Evolutionary conservation across 2,888 invertebrate genomes (phyloP).

Genomic region (Drosophila ustulata): DNA sequence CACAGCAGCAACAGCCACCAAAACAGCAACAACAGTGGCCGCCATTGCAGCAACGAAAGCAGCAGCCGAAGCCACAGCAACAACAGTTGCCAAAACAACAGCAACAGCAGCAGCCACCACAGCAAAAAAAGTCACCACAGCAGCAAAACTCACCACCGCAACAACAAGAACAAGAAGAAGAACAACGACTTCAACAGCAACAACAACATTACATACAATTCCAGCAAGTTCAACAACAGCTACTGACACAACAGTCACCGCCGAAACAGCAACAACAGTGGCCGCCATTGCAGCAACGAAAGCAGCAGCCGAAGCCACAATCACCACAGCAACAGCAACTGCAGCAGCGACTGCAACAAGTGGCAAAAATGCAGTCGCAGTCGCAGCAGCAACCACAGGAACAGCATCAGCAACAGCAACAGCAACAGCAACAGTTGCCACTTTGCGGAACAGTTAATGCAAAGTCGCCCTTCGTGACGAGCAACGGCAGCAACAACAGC

Average conservation of each 20-base stretch:
- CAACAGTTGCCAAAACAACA: neutral
- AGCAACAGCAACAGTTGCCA: conserved; percentile 1
- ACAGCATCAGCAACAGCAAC: conserved; percentile 4
- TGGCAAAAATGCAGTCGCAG: neutral
- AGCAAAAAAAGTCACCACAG: neutral
- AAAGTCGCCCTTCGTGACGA: neutral
- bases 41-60: neutral
- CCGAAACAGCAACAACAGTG: neutral
- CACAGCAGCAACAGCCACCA: neutral
- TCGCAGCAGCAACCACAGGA: neutral
- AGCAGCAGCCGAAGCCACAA: neutral
- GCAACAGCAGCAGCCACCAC: neutral
- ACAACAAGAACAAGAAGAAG: neutral
- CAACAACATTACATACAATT: neutral
- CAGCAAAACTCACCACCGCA: neutral
- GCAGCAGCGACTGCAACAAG: conserved; percentile 1
- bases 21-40: neutral
- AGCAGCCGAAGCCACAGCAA: neutral
- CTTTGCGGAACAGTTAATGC: conserved; percentile 8
- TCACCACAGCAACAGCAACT: conserved; percentile 1
- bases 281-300: neutral
- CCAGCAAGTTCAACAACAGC: too few relatives aligned
- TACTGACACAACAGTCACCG: too few relatives aligned
- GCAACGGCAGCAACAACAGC: conserved; percentile 1
- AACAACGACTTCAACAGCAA: neutral